Percentiles rank a stretch among this genome's conserved stretches.
Evolutionary conservation across 2,888 invertebrate species (phyloP).

Genomic region (Napeogenes inachia): DNA sequence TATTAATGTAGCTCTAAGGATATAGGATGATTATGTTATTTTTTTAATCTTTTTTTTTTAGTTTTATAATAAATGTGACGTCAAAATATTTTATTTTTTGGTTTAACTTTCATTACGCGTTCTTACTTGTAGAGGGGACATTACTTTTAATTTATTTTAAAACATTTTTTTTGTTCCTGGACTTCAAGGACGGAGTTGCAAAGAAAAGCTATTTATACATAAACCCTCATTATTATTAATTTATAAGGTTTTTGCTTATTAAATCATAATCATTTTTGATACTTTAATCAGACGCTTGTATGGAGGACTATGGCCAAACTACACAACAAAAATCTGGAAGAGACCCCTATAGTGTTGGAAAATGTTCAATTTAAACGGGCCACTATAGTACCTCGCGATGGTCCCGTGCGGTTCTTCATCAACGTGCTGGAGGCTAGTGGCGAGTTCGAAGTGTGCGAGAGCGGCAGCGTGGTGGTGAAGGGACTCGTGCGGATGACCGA

Average conservation of each 20-base stretch:
- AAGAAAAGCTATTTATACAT: too few species aligned
- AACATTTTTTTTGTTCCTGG: too few species aligned
- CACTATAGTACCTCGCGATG: constrained; percentile 93
- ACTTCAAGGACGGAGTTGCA: too few species aligned
- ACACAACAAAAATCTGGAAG: constrained; percentile 83
- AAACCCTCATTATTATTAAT: too few species aligned
- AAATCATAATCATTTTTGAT: constrained; percentile 22
- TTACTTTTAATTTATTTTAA: too few species aligned
- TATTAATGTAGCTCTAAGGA: too few species aligned
- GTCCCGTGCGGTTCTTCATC: constrained; percentile 86
- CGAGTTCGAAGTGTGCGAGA: constrained; percentile 93
- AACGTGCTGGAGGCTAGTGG: constrained; percentile 89
- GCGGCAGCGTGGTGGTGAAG: constrained; percentile 88
- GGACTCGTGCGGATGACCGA: constrained; percentile 84
- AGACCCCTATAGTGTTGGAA: constrained; percentile 91
- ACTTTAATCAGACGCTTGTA: constrained; percentile 78
- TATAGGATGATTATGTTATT: too few species aligned
- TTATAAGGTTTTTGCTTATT: not conserved
- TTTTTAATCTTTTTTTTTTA: too few species aligned
- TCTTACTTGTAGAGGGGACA: too few species aligned
- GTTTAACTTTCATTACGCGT: too few species aligned
- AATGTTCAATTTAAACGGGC: constrained; percentile 95
- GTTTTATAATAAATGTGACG: too few species aligned
- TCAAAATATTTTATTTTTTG: too few species aligned
- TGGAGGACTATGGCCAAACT: constrained; percentile 93